phyloP scores from a whole-genome alignment of 2,888 invertebrate species.

The Luffia ferchaultella region DNA sequence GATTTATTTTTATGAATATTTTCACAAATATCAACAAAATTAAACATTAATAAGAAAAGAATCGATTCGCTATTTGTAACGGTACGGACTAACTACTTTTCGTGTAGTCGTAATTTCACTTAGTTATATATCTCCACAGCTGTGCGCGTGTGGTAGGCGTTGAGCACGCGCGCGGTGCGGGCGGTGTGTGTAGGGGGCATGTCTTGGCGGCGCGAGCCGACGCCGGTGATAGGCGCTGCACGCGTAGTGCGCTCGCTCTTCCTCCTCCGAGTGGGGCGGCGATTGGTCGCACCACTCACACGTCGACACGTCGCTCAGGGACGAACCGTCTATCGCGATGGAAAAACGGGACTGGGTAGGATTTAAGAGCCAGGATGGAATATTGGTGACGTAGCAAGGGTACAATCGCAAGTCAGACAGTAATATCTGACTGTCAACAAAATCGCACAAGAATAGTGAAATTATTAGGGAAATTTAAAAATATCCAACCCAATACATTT shows the following conservation, averaged over 20 bases:
- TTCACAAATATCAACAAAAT: no score
- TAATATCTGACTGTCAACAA: no score
- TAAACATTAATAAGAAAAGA: no score
- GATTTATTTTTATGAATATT: no score
- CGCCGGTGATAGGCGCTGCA: slow-evolving; percentile 20
- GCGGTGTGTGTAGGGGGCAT: not conserved
- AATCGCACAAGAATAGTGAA: no score
- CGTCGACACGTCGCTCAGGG: not conserved
- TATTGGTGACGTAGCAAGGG: no score
- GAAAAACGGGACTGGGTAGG: slow-evolving; percentile 5
- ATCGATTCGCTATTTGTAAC: no score
- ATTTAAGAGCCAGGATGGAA: not conserved
- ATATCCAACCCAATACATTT: no score
- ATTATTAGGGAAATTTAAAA: no score
- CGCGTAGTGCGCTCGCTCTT: slow-evolving; percentile 16
- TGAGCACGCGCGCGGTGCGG: not conserved
- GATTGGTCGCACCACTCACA: not conserved
- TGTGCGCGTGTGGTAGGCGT: not conserved
- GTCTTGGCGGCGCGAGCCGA: slow-evolving; percentile 18
- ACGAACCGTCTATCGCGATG: slow-evolving; percentile 6
- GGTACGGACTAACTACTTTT: no score
- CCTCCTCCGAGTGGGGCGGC: not conserved
- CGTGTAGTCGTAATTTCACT: no score
- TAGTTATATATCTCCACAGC: slow-evolving; percentile 1
- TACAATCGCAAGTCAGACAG: no score